Evolutionary conservation across 2,113 vertebrate species (phyloP).

Genomic region (Scopus umbretta): DNA sequence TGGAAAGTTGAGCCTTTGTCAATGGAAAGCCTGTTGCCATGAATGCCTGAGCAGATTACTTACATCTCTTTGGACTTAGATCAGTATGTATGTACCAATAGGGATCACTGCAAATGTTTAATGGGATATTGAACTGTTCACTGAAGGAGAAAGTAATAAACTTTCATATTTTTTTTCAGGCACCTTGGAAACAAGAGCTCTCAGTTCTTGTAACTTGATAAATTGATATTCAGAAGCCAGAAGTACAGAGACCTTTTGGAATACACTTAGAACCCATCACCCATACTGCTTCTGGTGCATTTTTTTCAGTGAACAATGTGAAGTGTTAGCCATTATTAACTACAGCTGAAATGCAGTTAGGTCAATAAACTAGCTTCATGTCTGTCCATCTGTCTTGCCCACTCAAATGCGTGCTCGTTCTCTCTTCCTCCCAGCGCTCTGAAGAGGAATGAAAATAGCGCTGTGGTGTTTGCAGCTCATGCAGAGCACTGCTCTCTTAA

Average conservation of each 20-base stretch:
- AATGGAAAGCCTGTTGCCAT: background rate
- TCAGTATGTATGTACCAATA: background rate
- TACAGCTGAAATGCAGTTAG: background rate
- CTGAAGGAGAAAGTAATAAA: background rate
- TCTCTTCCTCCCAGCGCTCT: background rate
- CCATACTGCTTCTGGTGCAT: background rate
- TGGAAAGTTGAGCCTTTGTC: background rate
- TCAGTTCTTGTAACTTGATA: background rate
- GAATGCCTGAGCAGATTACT: background rate
- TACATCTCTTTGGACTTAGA: background rate
- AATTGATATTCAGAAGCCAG: background rate
- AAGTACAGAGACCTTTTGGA: background rate
- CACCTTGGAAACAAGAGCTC: background rate
- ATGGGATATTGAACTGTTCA: conserved; percentile 4
- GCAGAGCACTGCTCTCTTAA: background rate
- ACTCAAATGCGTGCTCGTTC: fast-evolving
- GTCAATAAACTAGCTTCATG: background rate
- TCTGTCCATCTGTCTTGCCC: background rate
- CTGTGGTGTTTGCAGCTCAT: background rate
- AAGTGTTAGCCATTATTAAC: background rate
- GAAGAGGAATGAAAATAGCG: background rate
- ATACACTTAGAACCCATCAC: background rate
- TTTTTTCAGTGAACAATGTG: background rate
- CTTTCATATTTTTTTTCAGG: background rate
- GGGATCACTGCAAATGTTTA: background rate